Conservation (phyloP, 1,140 invertebrate species). For the Drosophila watanabei region DNA sequence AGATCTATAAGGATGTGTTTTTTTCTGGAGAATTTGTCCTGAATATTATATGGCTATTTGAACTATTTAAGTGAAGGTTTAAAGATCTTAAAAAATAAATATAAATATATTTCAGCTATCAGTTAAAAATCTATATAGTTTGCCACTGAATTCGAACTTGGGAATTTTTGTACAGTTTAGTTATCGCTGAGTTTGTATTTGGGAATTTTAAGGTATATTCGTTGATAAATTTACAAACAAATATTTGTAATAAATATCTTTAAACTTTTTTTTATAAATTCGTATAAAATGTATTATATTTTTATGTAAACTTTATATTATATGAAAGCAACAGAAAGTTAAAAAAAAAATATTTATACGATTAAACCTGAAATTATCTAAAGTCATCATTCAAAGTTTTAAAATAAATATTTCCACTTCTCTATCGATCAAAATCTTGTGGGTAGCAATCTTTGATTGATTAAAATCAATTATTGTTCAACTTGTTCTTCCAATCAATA, state of each 20-base stretch:
- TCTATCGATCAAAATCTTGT: constrained; percentile 34
- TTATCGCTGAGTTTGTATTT: not conserved
- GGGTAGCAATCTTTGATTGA: constrained; percentile 35
- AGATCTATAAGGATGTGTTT: not conserved
- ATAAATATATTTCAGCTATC: not conserved
- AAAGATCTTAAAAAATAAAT: not conserved
- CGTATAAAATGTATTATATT: too few species aligned
- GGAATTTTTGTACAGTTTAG: not conserved
- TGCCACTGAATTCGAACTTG: not conserved
- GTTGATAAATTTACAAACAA: not conserved
- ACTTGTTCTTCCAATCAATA: constrained; percentile 46
- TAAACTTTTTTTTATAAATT: too few species aligned
- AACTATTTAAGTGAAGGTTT: not conserved
- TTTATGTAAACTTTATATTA: too few species aligned
- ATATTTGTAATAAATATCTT: not conserved
- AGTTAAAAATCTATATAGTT: not conserved
- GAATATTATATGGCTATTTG: too few species aligned
- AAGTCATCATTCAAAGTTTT: not conserved
- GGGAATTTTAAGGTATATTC: not conserved
- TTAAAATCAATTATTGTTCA: constrained; percentile 19
- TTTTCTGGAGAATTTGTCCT: not conserved
- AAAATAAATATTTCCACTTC: not conserved
- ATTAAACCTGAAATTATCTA: not conserved
- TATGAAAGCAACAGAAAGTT: too few species aligned
- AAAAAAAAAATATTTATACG: too few species aligned